Percentiles rank a stretch among this genome's conserved stretches.
phyloP scores from a whole-genome alignment of 2,888 invertebrate species.

The Pimpla rufipes region DNA sequence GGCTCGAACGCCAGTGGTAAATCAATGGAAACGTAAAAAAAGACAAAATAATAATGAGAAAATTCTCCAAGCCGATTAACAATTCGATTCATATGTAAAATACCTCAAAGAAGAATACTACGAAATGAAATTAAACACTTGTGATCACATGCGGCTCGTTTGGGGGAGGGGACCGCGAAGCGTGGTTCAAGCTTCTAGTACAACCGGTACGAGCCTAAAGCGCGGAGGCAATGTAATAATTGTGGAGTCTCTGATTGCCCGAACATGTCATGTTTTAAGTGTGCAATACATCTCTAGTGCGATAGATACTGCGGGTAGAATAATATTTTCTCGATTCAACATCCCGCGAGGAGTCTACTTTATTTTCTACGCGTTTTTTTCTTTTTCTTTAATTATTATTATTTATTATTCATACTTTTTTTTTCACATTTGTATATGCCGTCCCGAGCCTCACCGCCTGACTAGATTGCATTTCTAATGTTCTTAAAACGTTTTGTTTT shows the following conservation, averaged over 20 bases:
- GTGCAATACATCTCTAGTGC: conserved; percentile 68
- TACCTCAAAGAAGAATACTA: conserved; percentile 28
- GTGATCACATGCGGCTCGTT: conserved; percentile 52
- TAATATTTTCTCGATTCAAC: conserved; percentile 67
- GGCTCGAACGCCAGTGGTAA: conserved; percentile 1
- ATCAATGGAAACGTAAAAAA: conserved; percentile 26
- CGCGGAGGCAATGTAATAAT: background rate
- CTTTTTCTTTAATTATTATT: conserved; percentile 44
- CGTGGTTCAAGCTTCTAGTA: conserved; percentile 8
- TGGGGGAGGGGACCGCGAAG: conserved; percentile 22
- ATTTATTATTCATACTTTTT: conserved; percentile 43
- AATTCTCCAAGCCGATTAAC: conserved; percentile 40
- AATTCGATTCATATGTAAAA: conserved; percentile 33
- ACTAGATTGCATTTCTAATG: conserved; percentile 85
- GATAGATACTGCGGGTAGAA: conserved; percentile 75
- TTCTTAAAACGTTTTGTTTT: conserved; percentile 63
- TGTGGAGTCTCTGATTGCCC: conserved; percentile 62
- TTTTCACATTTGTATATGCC: conserved; percentile 67
- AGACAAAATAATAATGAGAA: background rate
- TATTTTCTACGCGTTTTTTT: conserved; percentile 59
- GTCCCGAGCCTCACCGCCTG: conserved; percentile 77
- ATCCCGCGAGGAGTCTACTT: conserved; percentile 67
- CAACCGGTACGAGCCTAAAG: background rate
- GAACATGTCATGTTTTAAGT: conserved; percentile 65
- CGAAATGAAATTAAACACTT: conserved; percentile 37